These are phyloP conservation scores for Alosa alosa DNA, from an alignment of 2,113 vertebrate species.

Conservation along the genomic window DNA sequence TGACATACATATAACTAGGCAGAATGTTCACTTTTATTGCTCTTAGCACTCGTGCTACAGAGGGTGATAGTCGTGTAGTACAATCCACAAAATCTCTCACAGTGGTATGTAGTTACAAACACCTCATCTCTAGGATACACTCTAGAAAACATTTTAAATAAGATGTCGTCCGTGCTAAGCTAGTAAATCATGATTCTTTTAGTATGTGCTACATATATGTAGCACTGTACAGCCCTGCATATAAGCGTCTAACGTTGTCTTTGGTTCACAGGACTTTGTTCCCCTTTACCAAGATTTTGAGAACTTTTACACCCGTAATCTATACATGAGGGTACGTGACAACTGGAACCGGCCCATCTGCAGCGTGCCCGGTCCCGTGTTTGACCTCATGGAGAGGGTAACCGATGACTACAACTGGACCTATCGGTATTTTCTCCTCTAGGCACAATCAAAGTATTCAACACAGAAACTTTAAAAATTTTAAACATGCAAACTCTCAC, in stretches of 20 bases:
- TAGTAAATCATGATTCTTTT: too few relatives aligned
- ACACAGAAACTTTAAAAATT: background rate
- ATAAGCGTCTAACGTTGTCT: conserved; percentile 54
- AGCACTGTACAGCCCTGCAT: background rate
- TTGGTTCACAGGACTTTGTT: conserved; percentile 80
- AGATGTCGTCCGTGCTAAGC: too few relatives aligned
- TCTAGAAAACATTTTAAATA: too few relatives aligned
- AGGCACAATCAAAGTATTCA: background rate
- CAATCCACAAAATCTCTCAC: too few relatives aligned
- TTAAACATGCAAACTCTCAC: background rate
- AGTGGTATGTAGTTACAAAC: too few relatives aligned
- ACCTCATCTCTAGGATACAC: too few relatives aligned
- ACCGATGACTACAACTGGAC: conserved; percentile 96
- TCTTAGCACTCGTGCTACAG: too few relatives aligned
- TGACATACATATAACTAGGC: background rate
- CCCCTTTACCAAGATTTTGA: conserved; percentile 97
- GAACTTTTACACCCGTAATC: conserved; percentile 89
- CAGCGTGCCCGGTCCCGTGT: conserved; percentile 82
- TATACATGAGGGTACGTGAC: conserved; percentile 92
- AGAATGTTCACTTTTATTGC: too few relatives aligned
- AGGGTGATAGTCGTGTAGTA: too few relatives aligned
- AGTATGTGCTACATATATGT: too few relatives aligned
- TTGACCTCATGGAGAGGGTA: conserved; percentile 87
- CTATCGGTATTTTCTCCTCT: conserved; percentile 75
- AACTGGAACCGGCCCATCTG: conserved; percentile 92